A percentile compares a stretch with the other conserved stretches of the same genome.
phyloP scores from a whole-genome alignment of 2,888 invertebrate species.

The Microplitis manilae region DNA sequence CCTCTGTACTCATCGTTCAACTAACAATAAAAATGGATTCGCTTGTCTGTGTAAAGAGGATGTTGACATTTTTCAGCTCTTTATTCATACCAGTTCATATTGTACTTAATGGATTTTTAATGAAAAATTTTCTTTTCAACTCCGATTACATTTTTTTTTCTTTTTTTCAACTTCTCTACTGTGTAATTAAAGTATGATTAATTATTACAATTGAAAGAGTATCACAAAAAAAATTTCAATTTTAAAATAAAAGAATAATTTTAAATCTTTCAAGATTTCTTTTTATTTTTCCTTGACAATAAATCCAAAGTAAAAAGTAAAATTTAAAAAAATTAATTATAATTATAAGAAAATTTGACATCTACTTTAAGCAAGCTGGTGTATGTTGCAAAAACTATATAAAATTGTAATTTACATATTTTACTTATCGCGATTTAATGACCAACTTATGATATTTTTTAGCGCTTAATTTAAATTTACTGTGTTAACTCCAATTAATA shows the following conservation, averaged over 20 bases:
- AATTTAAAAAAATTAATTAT: too few relatives aligned
- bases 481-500: too few relatives aligned
- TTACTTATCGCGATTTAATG: too few relatives aligned
- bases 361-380: too few relatives aligned
- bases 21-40: conserved; percentile 25
- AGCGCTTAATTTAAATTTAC: too few relatives aligned
- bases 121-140: background rate
- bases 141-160: background rate
- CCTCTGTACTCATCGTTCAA: conserved; percentile 19
- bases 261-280: background rate
- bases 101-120: background rate
- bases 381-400: too few relatives aligned
- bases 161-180: background rate
- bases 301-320: too few relatives aligned
- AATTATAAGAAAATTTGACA: too few relatives aligned
- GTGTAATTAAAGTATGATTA: background rate
- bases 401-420: too few relatives aligned
- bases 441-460: too few relatives aligned
- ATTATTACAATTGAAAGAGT: background rate
- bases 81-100: background rate
- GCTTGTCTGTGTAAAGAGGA: background rate
- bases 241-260: background rate
- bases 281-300: too few relatives aligned
- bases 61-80: conserved; percentile 7
- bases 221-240: background rate